These are phyloP conservation scores for Archilochus colubris DNA, from an alignment of 2,113 vertebrate genomes.

Conservation along the genomic window DNA sequence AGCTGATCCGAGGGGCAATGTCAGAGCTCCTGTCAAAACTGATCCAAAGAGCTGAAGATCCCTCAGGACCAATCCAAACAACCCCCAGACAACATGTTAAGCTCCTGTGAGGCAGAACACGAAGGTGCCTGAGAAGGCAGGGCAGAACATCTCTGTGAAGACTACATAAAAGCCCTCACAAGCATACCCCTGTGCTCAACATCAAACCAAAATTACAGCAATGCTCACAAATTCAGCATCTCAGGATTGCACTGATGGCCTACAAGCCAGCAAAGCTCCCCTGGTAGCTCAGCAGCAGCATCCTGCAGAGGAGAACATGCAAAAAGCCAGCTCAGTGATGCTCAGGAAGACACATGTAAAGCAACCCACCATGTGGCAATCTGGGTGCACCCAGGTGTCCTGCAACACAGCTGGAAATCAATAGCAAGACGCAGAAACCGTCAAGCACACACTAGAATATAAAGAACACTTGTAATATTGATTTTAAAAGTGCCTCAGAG, in stretches of 20 bases:
- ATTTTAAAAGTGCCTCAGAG: conserved; percentile 49
- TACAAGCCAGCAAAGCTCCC: background rate
- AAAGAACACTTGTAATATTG: conserved; percentile 64
- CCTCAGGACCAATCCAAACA: background rate
- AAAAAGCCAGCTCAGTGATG: background rate
- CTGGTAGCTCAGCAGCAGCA: background rate
- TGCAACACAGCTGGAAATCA: conserved; percentile 68
- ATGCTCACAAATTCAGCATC: background rate
- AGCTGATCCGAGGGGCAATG: background rate
- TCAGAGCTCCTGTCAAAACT: background rate
- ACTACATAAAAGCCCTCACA: background rate
- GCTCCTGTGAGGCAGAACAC: accelerated
- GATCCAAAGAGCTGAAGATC: background rate
- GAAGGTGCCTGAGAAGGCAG: background rate
- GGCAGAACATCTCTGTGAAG: background rate
- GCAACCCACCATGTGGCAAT: conserved; percentile 39
- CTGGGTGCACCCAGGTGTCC: conserved; percentile 16
- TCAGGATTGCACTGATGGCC: background rate
- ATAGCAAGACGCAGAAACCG: conserved; percentile 35
- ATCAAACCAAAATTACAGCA: background rate
- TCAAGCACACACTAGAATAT: conserved; percentile 48
- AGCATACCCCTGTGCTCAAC: accelerated
- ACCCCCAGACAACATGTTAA: background rate
- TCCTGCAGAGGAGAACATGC: background rate
- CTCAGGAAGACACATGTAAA: background rate